phyloP scores from a whole-genome alignment of 2,888 invertebrate species.

The Shargacucullia verbasci region DNA sequence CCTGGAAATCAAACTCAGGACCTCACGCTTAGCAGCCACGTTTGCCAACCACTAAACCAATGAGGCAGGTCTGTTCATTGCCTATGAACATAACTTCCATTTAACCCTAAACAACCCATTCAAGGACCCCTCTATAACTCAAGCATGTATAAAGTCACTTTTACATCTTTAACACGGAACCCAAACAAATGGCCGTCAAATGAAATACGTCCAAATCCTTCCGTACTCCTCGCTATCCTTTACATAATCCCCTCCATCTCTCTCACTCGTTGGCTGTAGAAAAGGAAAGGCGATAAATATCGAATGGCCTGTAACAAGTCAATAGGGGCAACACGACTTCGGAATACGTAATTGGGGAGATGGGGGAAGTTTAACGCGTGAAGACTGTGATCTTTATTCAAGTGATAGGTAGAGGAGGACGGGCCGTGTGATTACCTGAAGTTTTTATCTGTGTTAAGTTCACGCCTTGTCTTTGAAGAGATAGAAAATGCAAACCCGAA shows the following conservation, averaged over 20 bases:
- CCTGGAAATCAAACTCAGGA: too few relatives aligned
- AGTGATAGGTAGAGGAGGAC: conserved; percentile 8
- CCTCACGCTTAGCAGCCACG: too few relatives aligned
- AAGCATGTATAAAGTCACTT: conserved; percentile 1
- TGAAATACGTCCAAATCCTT: conserved; percentile 30
- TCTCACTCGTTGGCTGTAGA: conserved; percentile 10
- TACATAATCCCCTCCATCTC: conserved; percentile 39
- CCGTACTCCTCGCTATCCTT: conserved; percentile 20
- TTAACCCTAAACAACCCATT: conserved; percentile 1
- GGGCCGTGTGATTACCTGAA: conserved; percentile 10
- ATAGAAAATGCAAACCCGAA: too few relatives aligned
- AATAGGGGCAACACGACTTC: conserved; percentile 36
- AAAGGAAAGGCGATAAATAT: conserved; percentile 31
- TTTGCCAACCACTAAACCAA: too few relatives aligned
- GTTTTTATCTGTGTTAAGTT: conserved; percentile 2
- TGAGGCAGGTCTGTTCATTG: too few relatives aligned
- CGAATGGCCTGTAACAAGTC: conserved; percentile 52
- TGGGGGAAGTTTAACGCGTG: conserved; percentile 7
- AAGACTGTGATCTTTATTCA: conserved; percentile 25
- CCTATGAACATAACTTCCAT: too few relatives aligned
- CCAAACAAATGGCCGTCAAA: conserved; percentile 29
- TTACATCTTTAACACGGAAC: not conserved
- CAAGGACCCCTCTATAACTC: not conserved
- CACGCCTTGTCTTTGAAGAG: too few relatives aligned
- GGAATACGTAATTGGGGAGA: conserved; percentile 48